Evolutionary conservation across 2,113 vertebrate species (phyloP), one percentile per base, ranked within the genome.

Genomic region (Aramus guarauna): DNA sequence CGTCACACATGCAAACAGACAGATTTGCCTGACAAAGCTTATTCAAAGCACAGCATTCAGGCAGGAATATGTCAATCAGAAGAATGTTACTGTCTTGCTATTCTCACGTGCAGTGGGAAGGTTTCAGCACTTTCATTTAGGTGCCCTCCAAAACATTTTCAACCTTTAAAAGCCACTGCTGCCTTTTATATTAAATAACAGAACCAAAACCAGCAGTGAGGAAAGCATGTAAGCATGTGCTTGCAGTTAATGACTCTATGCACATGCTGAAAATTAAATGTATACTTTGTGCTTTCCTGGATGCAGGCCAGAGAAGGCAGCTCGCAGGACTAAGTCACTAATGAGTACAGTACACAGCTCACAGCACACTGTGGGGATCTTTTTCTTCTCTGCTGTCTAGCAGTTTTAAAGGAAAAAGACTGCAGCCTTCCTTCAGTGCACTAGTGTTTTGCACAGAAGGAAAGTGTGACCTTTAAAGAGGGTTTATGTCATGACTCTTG

Each of bases 241-340:
- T 93, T 69, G 71, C 58, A 95, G 58, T 93, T 93, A 94, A 85
- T 76, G 78, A 68, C 48, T 53, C 53, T 55, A 41, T 39, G 82
- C 88, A 92, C 50, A 94, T 94, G 96, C 58, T 92, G 71, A 83
- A 94, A 92, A 96, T 96, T 77, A 95, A 95, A 90, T 90, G 72
- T 92, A 90, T 47, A 67, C 58, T 92, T 96, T 24, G n/a, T 82
- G 74, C 59, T 93, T 95, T 92, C 78, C 88, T 94, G 92, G 85
- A 88, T 43, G 13, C 1, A 1, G 26, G 88, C 88, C 96, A 96
- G 62, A 91, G 77, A 78, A 91, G 92, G 74, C 93, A 90, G 53
- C 43, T 95, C 47, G 23, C 23, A 75, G 52, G 60, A 81, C 0
- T 0, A 60, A 93, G 58, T 73, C 87, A 69, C 71, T 92, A 94